A percentile compares a stretch with the other conserved stretches of the same genome.
phyloP scores from a whole-genome alignment of 64 coral and sea anemone genomes.

The Stichodactyla helianthus region DNA sequence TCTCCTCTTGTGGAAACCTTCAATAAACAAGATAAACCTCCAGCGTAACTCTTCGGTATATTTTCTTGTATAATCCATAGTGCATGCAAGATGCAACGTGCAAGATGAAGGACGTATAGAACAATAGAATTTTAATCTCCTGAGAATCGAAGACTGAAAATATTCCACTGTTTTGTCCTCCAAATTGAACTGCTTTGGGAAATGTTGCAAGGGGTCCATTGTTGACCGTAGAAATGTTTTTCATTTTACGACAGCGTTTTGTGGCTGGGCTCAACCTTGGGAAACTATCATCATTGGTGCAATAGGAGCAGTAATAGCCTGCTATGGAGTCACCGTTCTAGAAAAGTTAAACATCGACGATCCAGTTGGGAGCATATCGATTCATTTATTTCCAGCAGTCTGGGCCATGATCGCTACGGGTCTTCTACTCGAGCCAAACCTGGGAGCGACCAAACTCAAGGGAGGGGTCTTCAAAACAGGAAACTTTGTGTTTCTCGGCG shows the following conservation, averaged over 20 bases:
- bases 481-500: slow-evolving; percentile 28
- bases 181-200: too few relatives aligned
- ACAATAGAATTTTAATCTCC: too few relatives aligned
- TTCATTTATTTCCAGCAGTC: slow-evolving; percentile 59
- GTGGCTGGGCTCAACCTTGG: slow-evolving; percentile 59
- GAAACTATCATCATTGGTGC: slow-evolving; percentile 46
- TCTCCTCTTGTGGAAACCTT: too few relatives aligned
- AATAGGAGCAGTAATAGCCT: slow-evolving; percentile 44
- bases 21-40: too few relatives aligned
- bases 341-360: slow-evolving; percentile 52
- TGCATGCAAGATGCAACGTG: too few relatives aligned
- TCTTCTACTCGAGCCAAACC: slow-evolving; percentile 44
- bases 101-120: too few relatives aligned
- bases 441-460: slow-evolving; percentile 26
- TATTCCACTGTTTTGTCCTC: too few relatives aligned
- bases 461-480: slow-evolving; percentile 44
- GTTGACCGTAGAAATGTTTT: too few relatives aligned
- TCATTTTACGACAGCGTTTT: slow-evolving; percentile 21
- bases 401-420: slow-evolving; percentile 64
- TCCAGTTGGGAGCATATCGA: slow-evolving; percentile 50
- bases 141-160: too few relatives aligned
- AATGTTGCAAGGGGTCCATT: too few relatives aligned
- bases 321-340: slow-evolving; percentile 50
- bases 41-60: too few relatives aligned
- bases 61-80: too few relatives aligned